Percentiles rank a stretch among this genome's conserved stretches.
Evolutionary conservation across 2,888 invertebrate species (phyloP).

Genomic region (Hirtodrosophila confusa): DNA sequence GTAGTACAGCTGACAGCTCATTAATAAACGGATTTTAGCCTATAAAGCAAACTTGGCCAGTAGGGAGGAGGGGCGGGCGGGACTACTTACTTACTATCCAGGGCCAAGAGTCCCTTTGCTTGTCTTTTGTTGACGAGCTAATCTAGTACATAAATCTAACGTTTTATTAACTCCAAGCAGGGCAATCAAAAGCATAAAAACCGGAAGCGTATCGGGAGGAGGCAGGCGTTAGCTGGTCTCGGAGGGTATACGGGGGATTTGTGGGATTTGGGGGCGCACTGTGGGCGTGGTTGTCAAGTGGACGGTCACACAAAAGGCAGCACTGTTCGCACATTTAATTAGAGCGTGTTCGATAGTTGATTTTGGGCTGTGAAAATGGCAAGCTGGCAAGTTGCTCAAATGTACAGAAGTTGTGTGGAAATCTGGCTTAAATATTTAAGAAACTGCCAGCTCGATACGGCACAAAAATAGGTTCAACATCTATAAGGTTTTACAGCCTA

Average conservation of each 20-base stretch:
- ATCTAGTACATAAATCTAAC: constrained; percentile 72
- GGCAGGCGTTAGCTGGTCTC: too few species aligned
- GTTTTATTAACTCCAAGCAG: constrained; percentile 69
- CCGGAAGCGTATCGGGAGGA: neutral
- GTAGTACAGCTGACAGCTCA: constrained; percentile 64
- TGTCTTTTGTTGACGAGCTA: constrained; percentile 66
- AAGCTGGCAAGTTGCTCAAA: constrained; percentile 3
- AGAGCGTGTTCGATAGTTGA: constrained; percentile 33
- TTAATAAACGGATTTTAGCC: constrained; percentile 70
- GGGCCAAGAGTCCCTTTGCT: constrained; percentile 10
- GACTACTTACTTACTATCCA: constrained; percentile 5
- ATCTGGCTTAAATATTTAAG: neutral
- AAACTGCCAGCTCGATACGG: neutral
- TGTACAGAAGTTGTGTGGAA: constrained; percentile 2
- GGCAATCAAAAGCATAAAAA: constrained; percentile 42
- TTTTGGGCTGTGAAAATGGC: neutral
- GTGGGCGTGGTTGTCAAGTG: constrained; percentile 28
- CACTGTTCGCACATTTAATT: constrained; percentile 46
- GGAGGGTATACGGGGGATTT: neutral
- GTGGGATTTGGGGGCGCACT: constrained; percentile 6
- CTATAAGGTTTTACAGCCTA: too few species aligned
- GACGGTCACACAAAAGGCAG: constrained; percentile 25
- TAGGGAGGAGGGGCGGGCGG: neutral
- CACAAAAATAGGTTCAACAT: neutral
- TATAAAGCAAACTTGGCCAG: constrained; percentile 9